A percentile compares a stretch with the other conserved stretches of the same genome.
These are phyloP conservation scores for Adineta ricciae DNA, from an alignment of 2,888 invertebrate genomes.

Conservation along the genomic window DNA sequence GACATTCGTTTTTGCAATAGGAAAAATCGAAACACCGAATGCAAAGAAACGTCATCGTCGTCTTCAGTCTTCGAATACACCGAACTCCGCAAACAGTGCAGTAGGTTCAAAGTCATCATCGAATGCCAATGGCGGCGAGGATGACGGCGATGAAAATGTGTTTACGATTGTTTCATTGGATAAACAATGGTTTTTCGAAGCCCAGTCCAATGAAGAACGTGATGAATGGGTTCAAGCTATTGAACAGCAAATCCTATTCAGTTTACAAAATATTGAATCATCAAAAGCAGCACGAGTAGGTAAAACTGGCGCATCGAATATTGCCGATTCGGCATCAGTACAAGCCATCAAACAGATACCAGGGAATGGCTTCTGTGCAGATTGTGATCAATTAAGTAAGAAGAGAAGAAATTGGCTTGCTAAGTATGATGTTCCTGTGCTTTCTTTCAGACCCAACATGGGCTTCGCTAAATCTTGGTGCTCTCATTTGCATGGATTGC, in stretches of 20 bases:
- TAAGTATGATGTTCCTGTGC: too few species aligned
- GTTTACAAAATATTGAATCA: conserved; percentile 63
- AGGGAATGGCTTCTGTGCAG: conserved; percentile 80
- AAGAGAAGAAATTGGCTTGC: too few species aligned
- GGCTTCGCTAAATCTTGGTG: conserved; percentile 89
- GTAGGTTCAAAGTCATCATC: neutral
- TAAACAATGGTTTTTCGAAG: conserved; percentile 96
- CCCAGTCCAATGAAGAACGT: conserved; percentile 70
- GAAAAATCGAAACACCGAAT: conserved; percentile 20
- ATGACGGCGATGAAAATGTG: conserved; percentile 57
- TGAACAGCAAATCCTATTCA: conserved; percentile 74
- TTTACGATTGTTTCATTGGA: conserved; percentile 88
- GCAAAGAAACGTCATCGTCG: conserved; percentile 57
- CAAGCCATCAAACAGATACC: conserved; percentile 48
- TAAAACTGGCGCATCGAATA: conserved; percentile 31
- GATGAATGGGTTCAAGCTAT: conserved; percentile 92
- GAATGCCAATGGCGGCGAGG: conserved; percentile 25
- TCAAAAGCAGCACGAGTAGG: conserved; percentile 17
- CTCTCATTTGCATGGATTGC: conserved; percentile 90
- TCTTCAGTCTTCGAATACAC: neutral
- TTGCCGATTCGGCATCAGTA: conserved; percentile 42
- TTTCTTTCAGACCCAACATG: conserved; percentile 87
- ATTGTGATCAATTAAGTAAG: conserved; percentile 61
- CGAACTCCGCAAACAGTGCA: neutral
- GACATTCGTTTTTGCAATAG: conserved; percentile 76